Evolutionary conservation across 2,888 invertebrate genomes (phyloP).

Genomic region (Pimpla rufipes): DNA sequence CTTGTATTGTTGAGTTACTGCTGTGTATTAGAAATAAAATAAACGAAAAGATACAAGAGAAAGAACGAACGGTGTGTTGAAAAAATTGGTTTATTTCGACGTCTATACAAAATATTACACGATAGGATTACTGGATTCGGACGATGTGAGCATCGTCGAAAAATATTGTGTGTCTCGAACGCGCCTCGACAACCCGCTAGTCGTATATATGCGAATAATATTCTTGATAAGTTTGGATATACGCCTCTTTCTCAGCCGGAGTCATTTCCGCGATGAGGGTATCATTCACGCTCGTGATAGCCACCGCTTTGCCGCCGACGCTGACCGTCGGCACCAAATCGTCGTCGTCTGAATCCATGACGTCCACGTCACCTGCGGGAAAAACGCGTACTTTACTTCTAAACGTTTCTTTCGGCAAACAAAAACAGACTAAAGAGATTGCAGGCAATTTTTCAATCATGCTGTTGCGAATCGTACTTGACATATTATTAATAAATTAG

Average conservation of each 20-base stretch:
- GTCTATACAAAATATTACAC: slow-evolving; percentile 81
- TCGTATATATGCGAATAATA: slow-evolving; percentile 96
- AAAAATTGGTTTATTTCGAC: slow-evolving; percentile 73
- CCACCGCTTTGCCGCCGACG: slow-evolving; percentile 92
- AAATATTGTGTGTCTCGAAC: slow-evolving; percentile 50
- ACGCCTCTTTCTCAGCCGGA: slow-evolving; percentile 96
- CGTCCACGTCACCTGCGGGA: slow-evolving; percentile 89
- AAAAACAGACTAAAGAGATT: too few relatives aligned
- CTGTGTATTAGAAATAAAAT: slow-evolving; percentile 79
- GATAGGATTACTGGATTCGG: slow-evolving; percentile 55
- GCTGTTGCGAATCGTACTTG: too few relatives aligned
- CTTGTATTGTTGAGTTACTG: slow-evolving; percentile 79
- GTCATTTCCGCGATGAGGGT: slow-evolving; percentile 96
- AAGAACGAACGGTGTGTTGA: slow-evolving; percentile 36
- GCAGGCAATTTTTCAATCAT: too few relatives aligned
- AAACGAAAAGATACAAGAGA: slow-evolving; percentile 65
- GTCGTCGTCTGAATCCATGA: slow-evolving; percentile 92
- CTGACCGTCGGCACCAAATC: slow-evolving; percentile 93
- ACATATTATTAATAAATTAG: too few relatives aligned
- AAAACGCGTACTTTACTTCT: neutral
- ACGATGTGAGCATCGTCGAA: slow-evolving; percentile 17
- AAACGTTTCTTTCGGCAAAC: too few relatives aligned
- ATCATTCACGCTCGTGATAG: slow-evolving; percentile 94
- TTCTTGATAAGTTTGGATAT: slow-evolving; percentile 97
- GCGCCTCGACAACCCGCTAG: slow-evolving; percentile 83